These are phyloP conservation scores for Pteria penguin DNA, from an alignment of 2,888 invertebrate genomes.

Conservation along the genomic window DNA sequence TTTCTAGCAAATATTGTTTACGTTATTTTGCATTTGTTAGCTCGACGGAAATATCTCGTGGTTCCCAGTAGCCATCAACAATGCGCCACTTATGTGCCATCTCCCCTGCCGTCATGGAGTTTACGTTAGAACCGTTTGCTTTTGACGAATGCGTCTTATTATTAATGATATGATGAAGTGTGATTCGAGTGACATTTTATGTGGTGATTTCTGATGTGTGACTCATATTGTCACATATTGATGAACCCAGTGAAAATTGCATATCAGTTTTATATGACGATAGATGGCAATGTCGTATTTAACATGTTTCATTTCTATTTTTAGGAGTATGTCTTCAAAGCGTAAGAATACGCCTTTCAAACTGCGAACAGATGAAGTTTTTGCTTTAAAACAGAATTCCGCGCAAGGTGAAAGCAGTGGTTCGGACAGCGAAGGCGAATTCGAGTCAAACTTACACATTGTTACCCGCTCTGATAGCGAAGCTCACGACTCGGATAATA, in stretches of 20 bases:
- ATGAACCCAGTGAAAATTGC: too few relatives aligned
- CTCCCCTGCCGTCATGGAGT: too few relatives aligned
- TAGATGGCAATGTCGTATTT: too few relatives aligned
- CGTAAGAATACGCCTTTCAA: slow-evolving; percentile 97
- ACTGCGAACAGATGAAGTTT: slow-evolving; percentile 87
- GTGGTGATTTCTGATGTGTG: too few relatives aligned
- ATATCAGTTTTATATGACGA: too few relatives aligned
- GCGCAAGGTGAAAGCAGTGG: slow-evolving; percentile 49
- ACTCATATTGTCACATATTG: too few relatives aligned
- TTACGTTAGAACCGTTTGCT: too few relatives aligned
- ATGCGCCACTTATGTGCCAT: neutral
- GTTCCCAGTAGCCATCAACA: neutral
- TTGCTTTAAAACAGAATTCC: slow-evolving; percentile 59
- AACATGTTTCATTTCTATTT: slow-evolving; percentile 31
- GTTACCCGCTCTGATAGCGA: slow-evolving; percentile 57
- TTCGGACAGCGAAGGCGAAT: slow-evolving; percentile 51
- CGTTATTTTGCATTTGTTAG: neutral
- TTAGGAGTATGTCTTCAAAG: slow-evolving; percentile 95
- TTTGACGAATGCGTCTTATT: too few relatives aligned
- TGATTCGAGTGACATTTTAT: too few relatives aligned
- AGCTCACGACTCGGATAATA: slow-evolving; percentile 58
- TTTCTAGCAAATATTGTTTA: neutral
- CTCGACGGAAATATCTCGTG: neutral
- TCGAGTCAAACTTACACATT: slow-evolving; percentile 40
- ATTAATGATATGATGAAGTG: too few relatives aligned